phyloP scores from a whole-genome alignment of 2,113 vertebrate species.

The Vulpes vulpes region DNA sequence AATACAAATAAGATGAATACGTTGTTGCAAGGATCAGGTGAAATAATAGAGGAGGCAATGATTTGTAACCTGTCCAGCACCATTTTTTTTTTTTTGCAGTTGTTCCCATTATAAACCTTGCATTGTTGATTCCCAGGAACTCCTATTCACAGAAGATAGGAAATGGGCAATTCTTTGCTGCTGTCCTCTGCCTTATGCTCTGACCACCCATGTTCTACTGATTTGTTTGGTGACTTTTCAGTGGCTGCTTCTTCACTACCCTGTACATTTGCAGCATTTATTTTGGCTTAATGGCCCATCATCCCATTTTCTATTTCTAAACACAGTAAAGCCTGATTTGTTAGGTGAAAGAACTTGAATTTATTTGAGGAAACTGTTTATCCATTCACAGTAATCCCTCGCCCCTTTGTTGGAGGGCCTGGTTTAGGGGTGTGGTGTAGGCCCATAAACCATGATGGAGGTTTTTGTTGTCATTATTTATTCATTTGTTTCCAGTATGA shows the following conservation, averaged over 20 bases:
- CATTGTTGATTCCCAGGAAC: neutral
- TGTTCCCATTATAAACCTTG: neutral
- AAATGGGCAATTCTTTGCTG: neutral
- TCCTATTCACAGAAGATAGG: neutral
- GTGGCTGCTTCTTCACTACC: constrained; percentile 51
- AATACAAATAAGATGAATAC: neutral
- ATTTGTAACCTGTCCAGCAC: neutral
- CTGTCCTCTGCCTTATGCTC: neutral
- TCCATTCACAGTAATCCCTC: constrained; percentile 69
- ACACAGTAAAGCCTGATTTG: constrained; percentile 78
- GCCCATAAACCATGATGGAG: neutral
- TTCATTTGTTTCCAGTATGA: neutral
- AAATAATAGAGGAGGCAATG: neutral
- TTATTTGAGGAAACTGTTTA: constrained; percentile 78
- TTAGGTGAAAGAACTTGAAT: constrained; percentile 72
- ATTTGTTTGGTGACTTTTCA: constrained; percentile 26
- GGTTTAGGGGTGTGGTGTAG: neutral
- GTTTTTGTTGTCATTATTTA: neutral
- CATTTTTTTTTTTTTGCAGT: neutral
- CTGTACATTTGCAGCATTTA: constrained; percentile 68
- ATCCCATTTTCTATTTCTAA: constrained; percentile 62
- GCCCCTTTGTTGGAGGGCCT: neutral
- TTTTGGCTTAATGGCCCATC: constrained; percentile 75
- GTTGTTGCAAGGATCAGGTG: neutral
- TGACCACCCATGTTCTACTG: neutral